A percentile compares a stretch with the other conserved stretches of the same genome.
phyloP scores from a whole-genome alignment of 2,113 vertebrate genomes.

The Coregonus clupeaformis region DNA sequence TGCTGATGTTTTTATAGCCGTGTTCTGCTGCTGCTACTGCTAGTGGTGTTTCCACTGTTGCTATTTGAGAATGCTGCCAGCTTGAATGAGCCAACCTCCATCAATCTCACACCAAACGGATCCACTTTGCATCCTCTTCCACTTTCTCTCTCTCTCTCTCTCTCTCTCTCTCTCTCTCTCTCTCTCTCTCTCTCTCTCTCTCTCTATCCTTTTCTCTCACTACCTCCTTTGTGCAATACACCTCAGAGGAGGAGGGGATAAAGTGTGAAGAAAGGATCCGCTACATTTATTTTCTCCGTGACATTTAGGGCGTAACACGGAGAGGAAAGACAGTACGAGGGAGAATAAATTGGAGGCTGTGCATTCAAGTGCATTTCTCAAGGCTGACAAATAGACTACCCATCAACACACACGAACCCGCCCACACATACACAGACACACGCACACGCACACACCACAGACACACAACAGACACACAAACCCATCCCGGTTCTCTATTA shows the following conservation, averaged over 20 bases:
- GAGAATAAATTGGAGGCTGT: constrained; percentile 18
- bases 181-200: constrained; percentile 5
- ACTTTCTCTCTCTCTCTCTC: constrained; percentile 7
- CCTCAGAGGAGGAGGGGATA: constrained; percentile 1
- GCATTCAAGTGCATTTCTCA: constrained; percentile 35
- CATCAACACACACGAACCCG: not conserved
- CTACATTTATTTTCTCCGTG: constrained; percentile 11
- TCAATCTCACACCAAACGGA: constrained; percentile 7
- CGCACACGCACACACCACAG: not conserved
- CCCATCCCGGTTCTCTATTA: constrained; percentile 15
- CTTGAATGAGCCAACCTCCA: constrained; percentile 18
- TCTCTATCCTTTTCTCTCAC: not conserved
- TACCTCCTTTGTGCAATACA: constrained; percentile 20
- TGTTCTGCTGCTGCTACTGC: no score
- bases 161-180: not conserved
- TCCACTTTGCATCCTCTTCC: constrained; percentile 18
- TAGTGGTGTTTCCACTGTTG: constrained; percentile 2
- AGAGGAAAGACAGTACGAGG: constrained; percentile 11
- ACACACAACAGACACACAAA: not conserved
- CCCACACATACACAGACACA: not conserved
- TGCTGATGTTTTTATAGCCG: not conserved
- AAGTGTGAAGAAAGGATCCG: not conserved
- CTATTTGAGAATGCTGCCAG: constrained; percentile 34
- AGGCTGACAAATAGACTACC: constrained; percentile 6
- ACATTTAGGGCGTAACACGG: constrained; percentile 11